A percentile compares a stretch with the other conserved stretches of the same genome.
Evolutionary conservation across 2,888 invertebrate species (phyloP).

Genomic region (Cepaea hortensis): DNA sequence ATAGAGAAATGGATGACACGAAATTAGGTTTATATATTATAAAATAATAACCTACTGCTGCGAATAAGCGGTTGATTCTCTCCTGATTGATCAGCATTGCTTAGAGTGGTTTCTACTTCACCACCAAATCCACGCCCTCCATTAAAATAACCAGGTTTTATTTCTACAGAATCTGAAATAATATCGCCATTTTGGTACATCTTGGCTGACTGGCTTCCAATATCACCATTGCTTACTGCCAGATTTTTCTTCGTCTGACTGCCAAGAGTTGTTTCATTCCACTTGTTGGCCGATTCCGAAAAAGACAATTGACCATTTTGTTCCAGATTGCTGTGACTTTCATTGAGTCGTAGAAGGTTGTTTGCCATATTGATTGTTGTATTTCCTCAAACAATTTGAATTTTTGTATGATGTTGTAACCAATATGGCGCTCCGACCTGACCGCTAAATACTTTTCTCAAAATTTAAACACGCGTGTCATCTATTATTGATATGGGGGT

Average conservation of each 20-base stretch:
- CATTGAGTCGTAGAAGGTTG: not conserved
- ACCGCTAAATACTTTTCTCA: no score
- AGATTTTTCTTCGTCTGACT: not conserved
- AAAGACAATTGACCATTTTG: not conserved
- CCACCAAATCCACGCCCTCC: not conserved
- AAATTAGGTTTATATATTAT: no score
- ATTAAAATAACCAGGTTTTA: no score
- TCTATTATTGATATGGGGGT: no score
- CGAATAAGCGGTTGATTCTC: not conserved
- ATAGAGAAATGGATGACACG: no score
- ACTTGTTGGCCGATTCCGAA: not conserved
- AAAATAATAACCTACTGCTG: not conserved
- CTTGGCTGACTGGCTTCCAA: no score
- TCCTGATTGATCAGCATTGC: not conserved
- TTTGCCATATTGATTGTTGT: not conserved
- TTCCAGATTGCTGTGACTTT: not conserved
- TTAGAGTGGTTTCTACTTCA: not conserved
- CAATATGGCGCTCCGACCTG: no score
- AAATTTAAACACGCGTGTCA: no score
- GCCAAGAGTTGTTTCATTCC: not conserved
- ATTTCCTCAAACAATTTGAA: no score
- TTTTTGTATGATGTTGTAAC: no score
- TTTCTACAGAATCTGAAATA: no score
- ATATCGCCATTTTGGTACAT: no score
- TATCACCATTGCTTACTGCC: not conserved